These are phyloP conservation scores for Atlantisia rogersi DNA, from an alignment of 2,113 vertebrate genomes.

Conservation along the genomic window DNA sequence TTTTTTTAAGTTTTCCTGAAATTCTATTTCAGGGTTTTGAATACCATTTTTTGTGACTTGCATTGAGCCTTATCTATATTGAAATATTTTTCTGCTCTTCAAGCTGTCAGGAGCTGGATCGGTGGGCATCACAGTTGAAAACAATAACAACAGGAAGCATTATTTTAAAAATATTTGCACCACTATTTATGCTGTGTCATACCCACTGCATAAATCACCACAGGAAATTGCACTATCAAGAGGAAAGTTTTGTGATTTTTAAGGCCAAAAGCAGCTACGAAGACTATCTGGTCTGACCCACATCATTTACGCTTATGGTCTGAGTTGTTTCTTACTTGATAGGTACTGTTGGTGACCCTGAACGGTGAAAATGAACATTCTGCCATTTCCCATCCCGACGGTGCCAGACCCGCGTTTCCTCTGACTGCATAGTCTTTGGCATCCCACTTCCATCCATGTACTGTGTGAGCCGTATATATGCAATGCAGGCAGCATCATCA, in stretches of 20 bases:
- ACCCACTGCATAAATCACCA: not conserved
- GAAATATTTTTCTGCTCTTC: not conserved
- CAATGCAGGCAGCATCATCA: slow-evolving; percentile 94
- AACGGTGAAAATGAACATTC: slow-evolving; percentile 97
- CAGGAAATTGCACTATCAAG: not conserved
- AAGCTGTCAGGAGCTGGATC: not conserved
- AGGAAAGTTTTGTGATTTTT: not conserved
- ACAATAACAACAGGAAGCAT: not conserved
- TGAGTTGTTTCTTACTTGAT: slow-evolving; percentile 82
- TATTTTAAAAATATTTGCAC: not conserved
- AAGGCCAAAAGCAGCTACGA: not conserved
- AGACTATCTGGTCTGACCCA: not conserved
- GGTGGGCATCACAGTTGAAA: not conserved
- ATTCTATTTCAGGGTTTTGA: not conserved
- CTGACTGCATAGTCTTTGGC: slow-evolving; percentile 96
- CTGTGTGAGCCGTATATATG: slow-evolving; percentile 94
- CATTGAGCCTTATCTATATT: not conserved
- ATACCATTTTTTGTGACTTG: not conserved
- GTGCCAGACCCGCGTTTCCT: slow-evolving; percentile 97
- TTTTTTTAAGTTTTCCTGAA: not conserved
- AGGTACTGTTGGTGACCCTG: slow-evolving; percentile 91
- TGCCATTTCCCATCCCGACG: slow-evolving; percentile 97
- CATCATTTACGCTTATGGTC: not conserved
- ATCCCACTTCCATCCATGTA: slow-evolving; percentile 87
- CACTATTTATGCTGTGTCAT: not conserved